Evolutionary conservation across 2,113 vertebrate genomes (phyloP).

Genomic region (Alaudala cheleensis): DNA sequence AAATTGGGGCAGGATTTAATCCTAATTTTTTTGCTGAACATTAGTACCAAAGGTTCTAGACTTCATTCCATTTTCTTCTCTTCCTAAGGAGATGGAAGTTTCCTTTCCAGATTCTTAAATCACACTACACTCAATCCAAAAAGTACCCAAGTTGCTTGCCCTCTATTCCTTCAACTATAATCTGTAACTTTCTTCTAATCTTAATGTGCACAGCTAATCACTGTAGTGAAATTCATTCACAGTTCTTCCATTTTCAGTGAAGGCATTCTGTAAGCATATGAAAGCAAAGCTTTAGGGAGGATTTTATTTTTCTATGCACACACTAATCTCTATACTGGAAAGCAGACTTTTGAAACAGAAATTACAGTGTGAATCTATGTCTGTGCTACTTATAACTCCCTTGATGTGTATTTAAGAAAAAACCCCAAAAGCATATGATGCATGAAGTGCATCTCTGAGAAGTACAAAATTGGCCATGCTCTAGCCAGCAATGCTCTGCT

Average conservation of each 20-base stretch:
- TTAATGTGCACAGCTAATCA: background rate
- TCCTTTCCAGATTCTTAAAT: background rate
- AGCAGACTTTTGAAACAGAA: background rate
- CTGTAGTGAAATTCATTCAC: background rate
- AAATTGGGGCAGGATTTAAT: conserved; percentile 34
- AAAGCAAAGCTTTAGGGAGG: background rate
- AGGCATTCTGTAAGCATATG: background rate
- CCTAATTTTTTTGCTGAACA: background rate
- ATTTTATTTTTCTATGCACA: background rate
- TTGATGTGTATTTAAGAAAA: background rate
- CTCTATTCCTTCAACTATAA: background rate
- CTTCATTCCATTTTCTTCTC: background rate
- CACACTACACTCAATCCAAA: background rate
- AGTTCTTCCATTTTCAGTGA: background rate
- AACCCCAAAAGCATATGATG: background rate
- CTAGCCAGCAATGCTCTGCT: background rate
- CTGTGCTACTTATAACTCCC: background rate
- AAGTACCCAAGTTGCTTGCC: background rate
- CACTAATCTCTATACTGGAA: background rate
- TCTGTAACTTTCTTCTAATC: background rate
- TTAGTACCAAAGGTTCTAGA: background rate
- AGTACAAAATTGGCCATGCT: background rate
- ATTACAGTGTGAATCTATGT: background rate
- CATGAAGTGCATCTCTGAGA: background rate
- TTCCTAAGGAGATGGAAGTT: background rate